Evolutionary conservation across 2,113 vertebrate genomes (phyloP), one percentile per base, ranked within the genome.

Genomic region (Sinocyclocheilus anophthalmus): DNA sequence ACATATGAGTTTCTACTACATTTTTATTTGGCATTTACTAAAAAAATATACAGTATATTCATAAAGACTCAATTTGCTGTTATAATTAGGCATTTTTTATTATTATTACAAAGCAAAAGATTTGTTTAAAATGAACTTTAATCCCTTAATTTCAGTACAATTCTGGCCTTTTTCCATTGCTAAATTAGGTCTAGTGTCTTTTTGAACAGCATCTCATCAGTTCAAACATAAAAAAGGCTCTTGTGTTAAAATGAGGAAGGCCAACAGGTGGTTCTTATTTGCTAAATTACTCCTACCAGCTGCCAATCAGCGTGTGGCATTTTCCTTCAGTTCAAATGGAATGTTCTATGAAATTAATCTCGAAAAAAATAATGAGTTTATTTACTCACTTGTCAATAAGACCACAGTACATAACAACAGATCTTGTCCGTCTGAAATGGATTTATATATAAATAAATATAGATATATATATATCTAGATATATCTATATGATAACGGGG

Each of bases 241-340:
- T 80, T 87, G 80, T 90, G 83, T 85, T 48, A 87, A 87, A 79
- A 76, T 69, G 33, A 80, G 42, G 26, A 87, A 33, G 45, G 42
- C 24, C 72, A 82, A 85, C 89, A 91, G 88, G 87, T 91, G 89
- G 84, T 89, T 90, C 79, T 76, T 65, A 88, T 91, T 91, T 88
- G 79, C 63, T 65, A 73, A 84, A 89, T 88, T 89, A 88, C 78
- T 76, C n/a, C 42, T 85, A 69, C 86, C 48, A 70, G 86, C 86
- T 63, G 26, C 83, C 65, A 85, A 90, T 88, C 88, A 89, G 85
- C 70, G n/a, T 55, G 70, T 59, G 55, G 57, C 37, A 73, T 76
- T 84, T 86, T 79, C 61, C 83, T 79, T 86, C 65, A 83, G 61
- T 75, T n/a, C 53, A 79, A 39, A 84, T 57, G 81, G 85, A 90